Conservation (phyloP, 2,113 vertebrate species). For the Prinia subflava region DNA sequence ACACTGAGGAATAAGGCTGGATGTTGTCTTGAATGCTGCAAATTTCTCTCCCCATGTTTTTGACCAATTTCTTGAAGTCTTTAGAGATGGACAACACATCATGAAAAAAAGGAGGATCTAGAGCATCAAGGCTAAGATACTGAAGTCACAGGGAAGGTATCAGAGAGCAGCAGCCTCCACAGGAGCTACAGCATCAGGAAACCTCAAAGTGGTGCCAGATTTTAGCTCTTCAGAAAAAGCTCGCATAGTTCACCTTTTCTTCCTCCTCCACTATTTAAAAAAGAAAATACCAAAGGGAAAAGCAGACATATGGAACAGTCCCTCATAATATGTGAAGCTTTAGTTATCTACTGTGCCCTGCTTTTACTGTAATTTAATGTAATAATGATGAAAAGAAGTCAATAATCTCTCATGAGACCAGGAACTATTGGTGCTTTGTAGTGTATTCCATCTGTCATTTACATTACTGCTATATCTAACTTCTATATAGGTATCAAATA, state of each 20-base stretch:
- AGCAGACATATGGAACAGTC: background rate
- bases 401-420: background rate
- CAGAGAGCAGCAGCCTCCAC: background rate
- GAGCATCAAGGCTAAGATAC: background rate
- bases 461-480: background rate
- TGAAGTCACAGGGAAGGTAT: background rate
- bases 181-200: background rate
- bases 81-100: fast-evolving
- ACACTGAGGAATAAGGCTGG: background rate
- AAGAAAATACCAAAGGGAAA: background rate
- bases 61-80: background rate
- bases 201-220: background rate
- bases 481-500: background rate
- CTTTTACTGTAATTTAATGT: background rate
- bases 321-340: background rate
- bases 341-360: background rate
- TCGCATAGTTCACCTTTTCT: background rate
- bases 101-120: background rate
- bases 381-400: background rate
- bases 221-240: background rate
- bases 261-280: background rate
- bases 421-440: background rate
- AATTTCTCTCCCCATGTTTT: background rate
- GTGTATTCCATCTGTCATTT: background rate
- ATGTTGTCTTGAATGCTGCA: background rate